Evolutionary conservation across 2,888 invertebrate species (phyloP).

Genomic region (Allygus modestus): DNA sequence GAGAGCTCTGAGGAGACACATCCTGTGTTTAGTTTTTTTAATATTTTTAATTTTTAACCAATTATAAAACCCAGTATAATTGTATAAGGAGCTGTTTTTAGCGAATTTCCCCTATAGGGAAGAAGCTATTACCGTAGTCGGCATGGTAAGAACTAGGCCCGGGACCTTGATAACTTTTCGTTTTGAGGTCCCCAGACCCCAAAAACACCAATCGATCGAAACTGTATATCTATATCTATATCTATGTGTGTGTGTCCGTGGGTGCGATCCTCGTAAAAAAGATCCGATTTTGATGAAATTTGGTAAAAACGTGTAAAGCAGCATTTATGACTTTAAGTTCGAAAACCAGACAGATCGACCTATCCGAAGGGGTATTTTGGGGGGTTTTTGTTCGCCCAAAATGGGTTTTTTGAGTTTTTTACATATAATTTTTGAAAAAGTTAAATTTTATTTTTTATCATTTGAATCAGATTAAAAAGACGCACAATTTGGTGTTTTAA

Average conservation of each 20-base stretch:
- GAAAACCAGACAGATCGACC: neutral
- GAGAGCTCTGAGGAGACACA: no score
- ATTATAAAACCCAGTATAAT: no score
- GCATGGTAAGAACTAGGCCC: no score
- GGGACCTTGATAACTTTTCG: no score
- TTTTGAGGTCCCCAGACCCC: neutral
- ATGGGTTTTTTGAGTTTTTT: neutral
- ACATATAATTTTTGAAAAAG: neutral
- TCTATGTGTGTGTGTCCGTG: neutral
- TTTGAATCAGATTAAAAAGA: neutral
- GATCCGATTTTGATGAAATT: neutral
- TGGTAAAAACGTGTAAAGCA: neutral
- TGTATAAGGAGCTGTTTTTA: no score
- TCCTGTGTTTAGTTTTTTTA: no score
- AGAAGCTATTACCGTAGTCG: no score
- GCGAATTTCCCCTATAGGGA: no score
- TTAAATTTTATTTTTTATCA: neutral
- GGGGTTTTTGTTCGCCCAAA: neutral
- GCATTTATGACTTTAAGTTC: neutral
- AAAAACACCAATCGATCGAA: neutral
- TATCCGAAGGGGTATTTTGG: neutral
- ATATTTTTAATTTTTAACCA: no score
- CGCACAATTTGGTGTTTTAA: neutral
- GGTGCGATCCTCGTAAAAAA: neutral
- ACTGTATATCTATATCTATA: conserved; percentile 4